Base-by-base conservation (phyloP, 2,113 vertebrate species). In the Tapirus terrestris region DNA sequence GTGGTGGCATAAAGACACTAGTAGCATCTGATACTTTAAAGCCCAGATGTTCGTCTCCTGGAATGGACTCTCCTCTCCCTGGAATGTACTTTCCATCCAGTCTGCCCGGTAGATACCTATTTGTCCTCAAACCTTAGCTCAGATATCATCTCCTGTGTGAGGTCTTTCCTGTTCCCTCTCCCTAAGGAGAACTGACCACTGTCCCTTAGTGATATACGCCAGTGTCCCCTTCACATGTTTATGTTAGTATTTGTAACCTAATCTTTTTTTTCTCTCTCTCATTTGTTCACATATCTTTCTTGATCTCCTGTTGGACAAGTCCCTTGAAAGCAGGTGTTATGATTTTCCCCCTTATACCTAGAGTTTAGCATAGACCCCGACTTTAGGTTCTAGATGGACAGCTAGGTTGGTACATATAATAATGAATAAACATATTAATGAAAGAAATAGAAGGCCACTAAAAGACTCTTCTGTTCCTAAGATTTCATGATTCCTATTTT, bases 41-140 rank as follows among this genome's bases (percentile, higher is more conserved):
- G 27, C 7, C 25, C 5, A 1, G 2, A 2, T 8, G 29, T 51
- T 58, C 0, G 0, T 39, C 13, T 4, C 45, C 0, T 53, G 51
- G 51, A 53, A 53, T 53, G 51, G 51, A 2, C 1, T 0, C 5
- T 10, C 1, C 1, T 17, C 51, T 65, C 9, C 29, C 8, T 18
- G 39, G 6, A 2, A 21, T 5, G 7, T 5, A 1, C 6, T 43
- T 58, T 65, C 23, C 4, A 0, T 39, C 1, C 25, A 4, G 3
- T n/a, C 36, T 76, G 67, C 33, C 39, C 31, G 2, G 6, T 14
- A 7, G 36, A 21, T 16, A 5, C 20, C 3, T 27, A 0, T 27
- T 12, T 36, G 13, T 77, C 8, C 25, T 51, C 8, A 29, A 31
- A 2, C 27, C 17, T 91, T n/a, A 39, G 9, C 12, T 68, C 6